These are phyloP conservation scores for Corythoichthys haematopterus DNA, from an alignment of 2,113 vertebrate species.

Conservation along the genomic window DNA sequence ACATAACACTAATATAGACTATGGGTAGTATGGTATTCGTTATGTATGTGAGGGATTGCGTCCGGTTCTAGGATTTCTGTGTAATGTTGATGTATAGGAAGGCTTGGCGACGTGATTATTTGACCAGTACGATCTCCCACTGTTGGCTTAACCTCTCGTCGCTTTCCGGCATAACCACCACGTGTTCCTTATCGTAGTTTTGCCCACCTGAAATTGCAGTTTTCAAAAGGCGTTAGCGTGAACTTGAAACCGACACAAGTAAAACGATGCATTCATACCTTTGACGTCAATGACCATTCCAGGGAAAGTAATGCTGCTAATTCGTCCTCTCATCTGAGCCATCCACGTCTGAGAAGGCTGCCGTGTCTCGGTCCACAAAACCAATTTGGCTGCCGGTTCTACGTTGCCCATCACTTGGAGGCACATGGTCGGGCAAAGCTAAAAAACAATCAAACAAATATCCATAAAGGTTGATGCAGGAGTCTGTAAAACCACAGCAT, in stretches of 20 bases:
- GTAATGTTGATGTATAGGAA: not conserved
- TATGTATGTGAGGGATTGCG: not conserved
- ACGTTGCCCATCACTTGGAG: conserved; percentile 87
- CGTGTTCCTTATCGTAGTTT: conserved; percentile 82
- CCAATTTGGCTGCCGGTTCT: conserved; percentile 77
- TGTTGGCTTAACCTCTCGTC: conserved; percentile 77
- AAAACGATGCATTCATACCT: conserved; percentile 63
- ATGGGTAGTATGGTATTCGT: not conserved
- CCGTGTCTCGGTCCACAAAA: conserved; percentile 85
- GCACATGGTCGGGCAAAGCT: conserved; percentile 82
- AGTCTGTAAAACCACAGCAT: too few relatives aligned
- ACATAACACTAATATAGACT: not conserved
- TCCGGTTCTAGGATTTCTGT: not conserved
- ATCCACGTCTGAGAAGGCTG: conserved; percentile 84
- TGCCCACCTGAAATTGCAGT: conserved; percentile 73
- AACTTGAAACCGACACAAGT: not conserved
- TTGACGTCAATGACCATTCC: conserved; percentile 86
- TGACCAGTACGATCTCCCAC: conserved; percentile 81
- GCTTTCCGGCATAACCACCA: conserved; percentile 74
- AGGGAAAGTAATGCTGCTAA: conserved; percentile 81
- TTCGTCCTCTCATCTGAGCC: conserved; percentile 70
- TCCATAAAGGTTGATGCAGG: too few relatives aligned
- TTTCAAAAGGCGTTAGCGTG: not conserved
- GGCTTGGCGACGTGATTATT: conserved; percentile 25
- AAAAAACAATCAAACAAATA: not conserved